phyloP scores from a whole-genome alignment of 2,113 vertebrate genomes.

The Lethenteron camtschaticum region DNA sequence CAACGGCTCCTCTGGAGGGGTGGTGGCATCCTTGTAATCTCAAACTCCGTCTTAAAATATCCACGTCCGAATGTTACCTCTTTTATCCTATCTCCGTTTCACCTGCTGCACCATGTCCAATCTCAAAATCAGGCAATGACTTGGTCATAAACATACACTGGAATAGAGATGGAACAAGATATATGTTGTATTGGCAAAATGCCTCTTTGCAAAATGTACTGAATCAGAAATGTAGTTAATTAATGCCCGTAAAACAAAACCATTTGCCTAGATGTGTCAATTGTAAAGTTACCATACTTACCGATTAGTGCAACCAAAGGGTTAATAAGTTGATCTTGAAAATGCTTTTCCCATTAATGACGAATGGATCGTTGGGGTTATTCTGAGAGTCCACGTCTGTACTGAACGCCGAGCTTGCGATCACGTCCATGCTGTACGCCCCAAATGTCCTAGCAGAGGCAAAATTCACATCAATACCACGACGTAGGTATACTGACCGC shows the following conservation, averaged over 20 bases:
- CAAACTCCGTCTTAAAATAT: no score
- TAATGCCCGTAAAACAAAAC: not conserved
- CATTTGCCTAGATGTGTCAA: not conserved
- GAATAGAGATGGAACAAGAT: not conserved
- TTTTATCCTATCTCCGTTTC: no score
- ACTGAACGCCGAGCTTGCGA: slow-evolving; percentile 46
- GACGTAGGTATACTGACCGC: no score
- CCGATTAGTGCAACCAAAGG: slow-evolving; percentile 18
- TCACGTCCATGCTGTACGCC: slow-evolving; percentile 46
- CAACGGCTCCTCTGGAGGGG: no score
- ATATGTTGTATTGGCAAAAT: not conserved
- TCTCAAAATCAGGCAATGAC: no score
- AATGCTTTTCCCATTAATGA: slow-evolving; percentile 29
- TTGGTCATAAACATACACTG: not conserved
- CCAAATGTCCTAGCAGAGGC: slow-evolving; percentile 31
- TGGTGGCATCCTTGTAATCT: no score
- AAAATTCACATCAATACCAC: not conserved
- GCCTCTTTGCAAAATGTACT: not conserved
- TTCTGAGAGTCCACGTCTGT: slow-evolving; percentile 50
- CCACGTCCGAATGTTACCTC: no score
- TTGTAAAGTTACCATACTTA: slow-evolving; percentile 15
- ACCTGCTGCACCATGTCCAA: no score
- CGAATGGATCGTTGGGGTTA: slow-evolving; percentile 44
- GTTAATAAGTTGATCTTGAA: slow-evolving; percentile 24
- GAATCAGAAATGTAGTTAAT: no score